These are phyloP conservation scores for Canis aureus DNA, from an alignment of 2,113 vertebrate species.

Conservation along the genomic window DNA sequence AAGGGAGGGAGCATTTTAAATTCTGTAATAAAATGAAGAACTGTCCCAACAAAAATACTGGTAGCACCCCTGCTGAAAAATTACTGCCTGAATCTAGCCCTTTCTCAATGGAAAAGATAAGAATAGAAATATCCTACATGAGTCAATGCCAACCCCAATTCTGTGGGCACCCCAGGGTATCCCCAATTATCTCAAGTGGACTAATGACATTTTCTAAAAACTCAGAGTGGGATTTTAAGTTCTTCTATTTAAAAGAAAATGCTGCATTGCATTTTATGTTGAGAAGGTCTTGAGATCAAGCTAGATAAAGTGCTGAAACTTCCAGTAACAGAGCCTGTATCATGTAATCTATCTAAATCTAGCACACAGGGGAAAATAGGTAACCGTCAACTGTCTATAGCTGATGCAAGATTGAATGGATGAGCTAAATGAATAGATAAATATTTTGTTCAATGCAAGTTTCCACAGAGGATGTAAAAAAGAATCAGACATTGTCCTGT, in stretches of 20 bases:
- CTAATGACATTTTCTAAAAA: neutral
- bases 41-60: conserved; percentile 21
- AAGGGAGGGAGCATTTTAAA: neutral
- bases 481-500: neutral
- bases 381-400: neutral
- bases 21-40: conserved; percentile 8
- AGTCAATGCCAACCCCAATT: neutral
- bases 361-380: neutral
- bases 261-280: neutral
- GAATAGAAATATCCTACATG: neutral
- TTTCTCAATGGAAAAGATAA: neutral
- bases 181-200: neutral
- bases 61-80: neutral
- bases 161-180: neutral
- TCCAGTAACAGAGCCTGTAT: neutral
- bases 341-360: neutral
- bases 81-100: neutral
- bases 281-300: neutral
- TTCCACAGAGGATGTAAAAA: neutral
- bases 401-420: neutral
- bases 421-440: neutral
- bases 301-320: neutral
- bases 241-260: neutral
- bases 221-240: neutral
- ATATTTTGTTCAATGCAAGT: neutral